phyloP scores from a whole-genome alignment of 2,113 vertebrate species.

The Perognathus longimembris region DNA sequence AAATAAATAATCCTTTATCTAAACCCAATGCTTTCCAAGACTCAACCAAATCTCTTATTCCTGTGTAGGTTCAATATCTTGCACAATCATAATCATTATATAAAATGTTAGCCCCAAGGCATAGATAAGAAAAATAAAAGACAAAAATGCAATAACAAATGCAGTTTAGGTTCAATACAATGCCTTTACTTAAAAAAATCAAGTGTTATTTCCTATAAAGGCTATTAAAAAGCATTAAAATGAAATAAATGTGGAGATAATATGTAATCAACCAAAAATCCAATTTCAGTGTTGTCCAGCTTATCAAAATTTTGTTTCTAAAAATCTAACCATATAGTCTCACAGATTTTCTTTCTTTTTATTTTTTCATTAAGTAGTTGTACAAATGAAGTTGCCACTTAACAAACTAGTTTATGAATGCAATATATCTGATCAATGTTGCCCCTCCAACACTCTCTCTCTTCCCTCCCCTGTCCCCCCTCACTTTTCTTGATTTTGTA shows the following conservation, averaged over 20 bases:
- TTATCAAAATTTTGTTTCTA: conserved; percentile 11
- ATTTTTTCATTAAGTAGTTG: too few species aligned
- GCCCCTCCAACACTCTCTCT: too few species aligned
- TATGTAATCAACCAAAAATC: neutral
- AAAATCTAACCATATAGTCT: neutral
- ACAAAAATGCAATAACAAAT: neutral
- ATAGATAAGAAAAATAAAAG: neutral
- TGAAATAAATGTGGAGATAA: neutral
- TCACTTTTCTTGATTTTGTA: too few species aligned
- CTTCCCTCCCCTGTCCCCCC: too few species aligned
- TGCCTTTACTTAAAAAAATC: neutral
- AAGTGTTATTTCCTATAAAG: neutral
- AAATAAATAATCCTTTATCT: neutral
- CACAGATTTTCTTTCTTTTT: neutral
- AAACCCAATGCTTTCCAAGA: neutral
- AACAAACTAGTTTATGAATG: too few species aligned
- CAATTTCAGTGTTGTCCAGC: neutral
- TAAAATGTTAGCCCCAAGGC: neutral
- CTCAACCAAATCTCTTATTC: neutral
- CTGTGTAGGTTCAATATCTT: neutral
- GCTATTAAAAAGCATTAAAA: neutral
- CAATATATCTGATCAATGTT: too few species aligned
- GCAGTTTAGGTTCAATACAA: neutral
- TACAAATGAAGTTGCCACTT: too few species aligned
- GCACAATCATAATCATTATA: neutral